Conservation (phyloP, 2,888 invertebrate genomes). For the Mesochorus sp. region DNA sequence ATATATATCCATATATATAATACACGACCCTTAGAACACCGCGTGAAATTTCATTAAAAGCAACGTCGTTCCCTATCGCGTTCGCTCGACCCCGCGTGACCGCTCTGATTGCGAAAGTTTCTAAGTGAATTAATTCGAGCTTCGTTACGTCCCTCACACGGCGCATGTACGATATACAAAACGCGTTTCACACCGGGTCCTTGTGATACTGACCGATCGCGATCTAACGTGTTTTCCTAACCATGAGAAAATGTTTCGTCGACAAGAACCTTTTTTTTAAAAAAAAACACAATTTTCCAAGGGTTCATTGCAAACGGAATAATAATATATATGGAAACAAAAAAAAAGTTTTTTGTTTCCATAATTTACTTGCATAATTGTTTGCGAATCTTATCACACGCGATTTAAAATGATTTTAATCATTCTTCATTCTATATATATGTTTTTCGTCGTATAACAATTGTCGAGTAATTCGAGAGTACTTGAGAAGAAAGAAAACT, state of each 20-base stretch:
- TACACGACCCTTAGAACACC: conserved; percentile 30
- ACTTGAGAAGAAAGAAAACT: neutral
- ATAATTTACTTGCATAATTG: no score
- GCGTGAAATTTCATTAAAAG: conserved; percentile 74
- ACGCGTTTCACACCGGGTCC: neutral
- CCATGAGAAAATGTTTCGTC: conserved; percentile 17
- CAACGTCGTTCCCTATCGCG: conserved; percentile 68
- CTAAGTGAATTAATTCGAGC: conserved; percentile 71
- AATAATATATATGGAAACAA: no score
- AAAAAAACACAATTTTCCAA: neutral
- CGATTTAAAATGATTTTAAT: neutral
- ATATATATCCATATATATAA: neutral
- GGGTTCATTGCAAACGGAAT: neutral
- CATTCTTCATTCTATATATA: neutral
- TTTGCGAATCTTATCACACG: no score
- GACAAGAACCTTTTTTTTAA: neutral
- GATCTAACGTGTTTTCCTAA: conserved; percentile 14
- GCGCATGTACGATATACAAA: conserved; percentile 30
- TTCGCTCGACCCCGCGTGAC: conserved; percentile 62
- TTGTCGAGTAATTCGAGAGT: conserved; percentile 29
- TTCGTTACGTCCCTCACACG: conserved; percentile 59
- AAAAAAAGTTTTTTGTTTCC: no score
- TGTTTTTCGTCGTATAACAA: neutral
- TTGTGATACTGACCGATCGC: conserved; percentile 36
- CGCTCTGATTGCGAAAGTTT: conserved; percentile 75